Base-by-base conservation (phyloP, 1,140 invertebrate species). In the Drosophila pseudoananassae region DNA sequence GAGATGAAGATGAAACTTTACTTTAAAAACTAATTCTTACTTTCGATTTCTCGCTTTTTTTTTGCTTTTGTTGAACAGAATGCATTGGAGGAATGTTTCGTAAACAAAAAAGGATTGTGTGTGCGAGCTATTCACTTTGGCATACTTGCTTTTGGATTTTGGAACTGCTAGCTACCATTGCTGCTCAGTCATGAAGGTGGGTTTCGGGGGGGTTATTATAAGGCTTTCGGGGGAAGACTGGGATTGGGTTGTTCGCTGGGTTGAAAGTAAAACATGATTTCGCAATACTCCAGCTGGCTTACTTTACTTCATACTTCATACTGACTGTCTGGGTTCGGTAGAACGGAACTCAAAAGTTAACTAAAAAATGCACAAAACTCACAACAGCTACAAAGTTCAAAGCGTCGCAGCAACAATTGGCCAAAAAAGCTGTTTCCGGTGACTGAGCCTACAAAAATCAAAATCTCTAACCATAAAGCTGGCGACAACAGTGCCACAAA, bases 161-260 rank as follows among this genome's bases (percentile, higher is more conserved):
- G 83, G 83, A 88, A 88, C 83, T 83, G 83, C 83, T 88, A 88
- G 83, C 83, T 88, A 88, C 83, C 83, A 88, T 71, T 88, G 83
- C 83, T 88, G 83, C 83, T 88, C 83, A 88, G 83, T 88, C 83
- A 88, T 88, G 83, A 89, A 78, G 72, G 64, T 63, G 75, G 54
- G 49, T 52, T 52, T 61, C 56, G n/a, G 46, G 33, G 64, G 75
- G 74, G 29, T 20, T 20, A 27, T 27, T 50, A 15, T 5, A 8
- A 46, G 45, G 56, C 29, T 40, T 36, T 36, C 3, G 10, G 3
- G 33, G 10, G 33, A 29, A 36, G 45, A 64, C 17, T 12, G 7
- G 23, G 52, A 58, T 40, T 20, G 36, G 29, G 20, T 57, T 14
- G 36, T 51, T 50, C 45, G 40, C 52, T 57, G 49, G 51, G 36